Base-by-base conservation (phyloP, 35 echinoderm and acorn worm species). In the Strongylocentrotus purpuratus region DNA sequence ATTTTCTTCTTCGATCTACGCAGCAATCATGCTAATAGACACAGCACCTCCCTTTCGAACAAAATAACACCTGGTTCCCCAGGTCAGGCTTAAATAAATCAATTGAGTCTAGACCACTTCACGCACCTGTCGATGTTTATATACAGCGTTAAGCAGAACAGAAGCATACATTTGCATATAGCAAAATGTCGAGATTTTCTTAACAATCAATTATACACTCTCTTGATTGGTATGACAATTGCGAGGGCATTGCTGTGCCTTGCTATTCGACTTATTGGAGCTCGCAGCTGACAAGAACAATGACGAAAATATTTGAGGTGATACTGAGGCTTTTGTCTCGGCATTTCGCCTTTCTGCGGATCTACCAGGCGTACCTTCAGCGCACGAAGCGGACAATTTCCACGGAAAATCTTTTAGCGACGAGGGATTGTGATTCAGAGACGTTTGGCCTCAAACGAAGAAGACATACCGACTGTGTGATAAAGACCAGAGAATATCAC, bases 281-380 rank as follows among this genome's bases (percentile, higher is more conserved):
- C 22, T 78, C 32, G 25, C 91, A 58, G 33, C 91, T 58, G 91
- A 93, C 92, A 31, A 33, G 33, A 55, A 97, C 85, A 33, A 98
- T 98, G 97, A 98, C 97, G 13, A 98, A 98, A 89, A 94, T 98
- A 92, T 98, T 98, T 94, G 94, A 98, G 46, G 94, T 97, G 10
- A 98, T 98, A 59, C 33, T 98, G 12, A 70, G 95, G 20, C 96
- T 97, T n/a, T 89, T 98, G 46, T 86, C 91, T 46, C 50, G 97
- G 86, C 97, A 98, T 71, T 94, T 98, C n/a, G 96, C 96, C 60
- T 50, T 96, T 14, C 87, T 95, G 92, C 70, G 96, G 52, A 95
- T 98, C 32, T 97, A 98, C 71, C 85, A 65, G 89, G 95, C 95
- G 9, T 98, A 97, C 88, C n/a, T 97, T 35, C 94, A 88, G 78